Percentiles rank a stretch among this genome's conserved stretches.
Evolutionary conservation across 2,888 invertebrate species (phyloP).

Genomic region (Eutolmus rufibarbis): DNA sequence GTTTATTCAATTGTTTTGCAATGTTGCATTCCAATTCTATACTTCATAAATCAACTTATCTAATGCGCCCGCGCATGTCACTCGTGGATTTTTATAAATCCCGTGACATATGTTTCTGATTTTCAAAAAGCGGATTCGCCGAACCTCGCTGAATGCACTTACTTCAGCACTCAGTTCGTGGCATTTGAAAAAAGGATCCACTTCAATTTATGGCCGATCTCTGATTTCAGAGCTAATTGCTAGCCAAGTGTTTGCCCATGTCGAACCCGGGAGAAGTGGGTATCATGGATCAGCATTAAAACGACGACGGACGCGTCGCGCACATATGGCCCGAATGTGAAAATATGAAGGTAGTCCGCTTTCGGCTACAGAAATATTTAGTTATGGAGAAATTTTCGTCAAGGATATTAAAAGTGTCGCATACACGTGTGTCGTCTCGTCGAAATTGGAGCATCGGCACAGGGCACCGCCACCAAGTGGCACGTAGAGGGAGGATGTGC

Average conservation of each 20-base stretch:
- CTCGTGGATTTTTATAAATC: not conserved
- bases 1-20: not conserved
- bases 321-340: constrained; percentile 44
- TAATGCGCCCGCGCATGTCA: not conserved
- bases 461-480: constrained; percentile 17
- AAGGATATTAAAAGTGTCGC: constrained; percentile 46
- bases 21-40: not conserved
- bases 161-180: not conserved
- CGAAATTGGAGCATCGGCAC: constrained; percentile 25
- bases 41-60: not conserved
- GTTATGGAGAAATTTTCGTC: constrained; percentile 43
- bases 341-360: not conserved
- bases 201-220: constrained; percentile 47
- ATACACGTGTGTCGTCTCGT: constrained; percentile 44
- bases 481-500: not conserved
- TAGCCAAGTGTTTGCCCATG: constrained; percentile 42
- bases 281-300: constrained; percentile 36
- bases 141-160: constrained; percentile 6
- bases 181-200: constrained; percentile 38
- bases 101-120: not conserved
- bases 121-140: constrained; percentile 11
- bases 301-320: not conserved
- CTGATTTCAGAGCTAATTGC: constrained; percentile 48
- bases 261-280: not conserved
- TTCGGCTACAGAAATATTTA: not conserved